Conservation (phyloP, 2,113 vertebrate genomes). For the Arvicanthis niloticus region DNA sequence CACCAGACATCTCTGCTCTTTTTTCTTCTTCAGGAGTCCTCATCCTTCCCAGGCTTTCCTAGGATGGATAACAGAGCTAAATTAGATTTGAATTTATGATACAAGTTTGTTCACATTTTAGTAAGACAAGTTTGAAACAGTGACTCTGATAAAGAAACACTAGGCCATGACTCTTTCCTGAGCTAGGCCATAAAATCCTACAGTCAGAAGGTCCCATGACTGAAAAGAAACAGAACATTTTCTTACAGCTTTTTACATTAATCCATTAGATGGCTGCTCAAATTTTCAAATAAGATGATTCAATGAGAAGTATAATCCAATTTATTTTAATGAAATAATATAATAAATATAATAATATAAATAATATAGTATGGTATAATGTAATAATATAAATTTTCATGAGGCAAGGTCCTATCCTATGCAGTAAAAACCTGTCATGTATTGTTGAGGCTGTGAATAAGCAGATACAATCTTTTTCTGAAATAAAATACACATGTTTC, state of each 20-base stretch:
- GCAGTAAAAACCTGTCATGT: not conserved
- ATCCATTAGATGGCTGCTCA: not conserved
- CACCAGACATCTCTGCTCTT: not conserved
- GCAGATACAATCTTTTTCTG: not conserved
- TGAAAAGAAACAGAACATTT: slow-evolving; percentile 23
- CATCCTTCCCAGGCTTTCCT: not conserved
- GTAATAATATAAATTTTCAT: not conserved
- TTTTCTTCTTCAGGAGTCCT: not conserved
- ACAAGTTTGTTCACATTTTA: slow-evolving; percentile 22
- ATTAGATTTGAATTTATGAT: not conserved
- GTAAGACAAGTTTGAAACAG: not conserved
- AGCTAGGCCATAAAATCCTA: not conserved
- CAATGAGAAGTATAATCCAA: slow-evolving; percentile 30
- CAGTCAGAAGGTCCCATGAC: not conserved
- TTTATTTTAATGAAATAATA: not conserved
- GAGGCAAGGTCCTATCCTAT: not conserved
- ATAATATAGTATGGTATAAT: not conserved
- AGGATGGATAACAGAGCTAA: not conserved
- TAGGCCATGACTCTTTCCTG: not conserved
- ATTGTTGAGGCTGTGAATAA: not conserved
- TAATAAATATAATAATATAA: not conserved
- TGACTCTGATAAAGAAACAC: not conserved
- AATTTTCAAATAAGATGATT: slow-evolving; percentile 1
- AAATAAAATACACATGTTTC: slow-evolving; percentile 29
- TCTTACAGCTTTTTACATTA: slow-evolving; percentile 1